phyloP scores from a whole-genome alignment of 1,140 invertebrate genomes.

The Meloidogyne floridensis region DNA sequence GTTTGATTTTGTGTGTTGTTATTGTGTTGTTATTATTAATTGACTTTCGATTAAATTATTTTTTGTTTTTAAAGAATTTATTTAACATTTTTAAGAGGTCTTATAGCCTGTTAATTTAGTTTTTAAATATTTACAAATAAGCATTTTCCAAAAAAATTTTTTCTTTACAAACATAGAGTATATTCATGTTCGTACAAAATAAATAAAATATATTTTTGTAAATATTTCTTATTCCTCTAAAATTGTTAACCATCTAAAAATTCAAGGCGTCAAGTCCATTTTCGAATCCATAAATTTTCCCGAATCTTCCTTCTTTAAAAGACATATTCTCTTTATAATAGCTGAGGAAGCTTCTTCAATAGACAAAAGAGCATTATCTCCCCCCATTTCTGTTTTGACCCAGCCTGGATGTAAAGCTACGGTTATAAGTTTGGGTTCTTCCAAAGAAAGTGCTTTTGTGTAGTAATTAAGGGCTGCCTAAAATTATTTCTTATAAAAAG shows the following conservation, averaged over 20 bases:
- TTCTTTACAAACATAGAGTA: too few relatives aligned
- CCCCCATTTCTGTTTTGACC: constrained; percentile 35
- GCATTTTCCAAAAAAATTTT: too few relatives aligned
- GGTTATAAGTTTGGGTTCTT: constrained; percentile 18
- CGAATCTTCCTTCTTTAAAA: constrained; percentile 29
- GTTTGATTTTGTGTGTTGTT: too few relatives aligned
- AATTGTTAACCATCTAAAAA: neutral
- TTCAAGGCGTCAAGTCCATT: constrained; percentile 9
- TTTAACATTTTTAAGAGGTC: too few relatives aligned
- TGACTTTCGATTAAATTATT: too few relatives aligned
- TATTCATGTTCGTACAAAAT: too few relatives aligned
- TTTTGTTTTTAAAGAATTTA: too few relatives aligned
- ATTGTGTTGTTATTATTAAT: too few relatives aligned
- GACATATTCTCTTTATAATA: constrained; percentile 1
- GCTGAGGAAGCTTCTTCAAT: constrained; percentile 15
- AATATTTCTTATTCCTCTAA: too few relatives aligned
- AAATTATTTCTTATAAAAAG: neutral
- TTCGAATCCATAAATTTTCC: constrained; percentile 12
- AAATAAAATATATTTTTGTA: too few relatives aligned
- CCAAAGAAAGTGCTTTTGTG: constrained; percentile 26
- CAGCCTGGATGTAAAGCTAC: constrained; percentile 31
- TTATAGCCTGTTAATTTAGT: rapidly evolving
- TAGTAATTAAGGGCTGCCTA: constrained; percentile 36
- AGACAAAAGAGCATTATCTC: neutral
- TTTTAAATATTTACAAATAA: too few relatives aligned